These are phyloP conservation scores for Cryptocheilus praepositus DNA, from an alignment of 2,888 invertebrate genomes.

Conservation along the genomic window DNA sequence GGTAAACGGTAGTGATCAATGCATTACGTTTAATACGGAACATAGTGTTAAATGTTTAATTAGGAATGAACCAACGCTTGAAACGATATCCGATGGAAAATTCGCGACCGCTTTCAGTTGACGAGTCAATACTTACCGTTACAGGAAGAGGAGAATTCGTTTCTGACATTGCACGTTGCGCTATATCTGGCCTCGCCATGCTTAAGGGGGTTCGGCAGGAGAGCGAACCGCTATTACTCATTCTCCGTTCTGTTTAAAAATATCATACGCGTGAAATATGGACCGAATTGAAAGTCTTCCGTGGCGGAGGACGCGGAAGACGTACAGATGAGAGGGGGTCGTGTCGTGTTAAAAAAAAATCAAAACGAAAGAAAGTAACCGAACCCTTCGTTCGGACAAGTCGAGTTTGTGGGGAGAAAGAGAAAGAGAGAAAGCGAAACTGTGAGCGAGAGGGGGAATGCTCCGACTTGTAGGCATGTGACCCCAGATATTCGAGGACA, in stretches of 20 bases:
- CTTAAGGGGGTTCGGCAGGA: slow-evolving; percentile 37
- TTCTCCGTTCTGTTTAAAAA: slow-evolving; percentile 59
- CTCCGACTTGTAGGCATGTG: slow-evolving; percentile 46
- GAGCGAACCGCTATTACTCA: slow-evolving; percentile 60
- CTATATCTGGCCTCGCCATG: slow-evolving; percentile 40
- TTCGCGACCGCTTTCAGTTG: slow-evolving; percentile 15
- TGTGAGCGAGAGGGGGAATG: slow-evolving; percentile 9
- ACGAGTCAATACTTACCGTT: slow-evolving; percentile 28
- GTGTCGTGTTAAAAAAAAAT: slow-evolving; percentile 44
- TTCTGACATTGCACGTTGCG: slow-evolving; percentile 25
- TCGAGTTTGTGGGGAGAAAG: slow-evolving; percentile 22
- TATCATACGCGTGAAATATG: slow-evolving; percentile 63
- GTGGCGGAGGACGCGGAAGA: slow-evolving; percentile 38
- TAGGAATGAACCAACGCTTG: neutral
- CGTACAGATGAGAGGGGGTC: slow-evolving; percentile 35
- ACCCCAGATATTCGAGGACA: slow-evolving; percentile 57
- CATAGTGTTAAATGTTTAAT: too few species aligned
- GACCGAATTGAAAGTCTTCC: slow-evolving; percentile 62
- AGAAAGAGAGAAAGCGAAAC: neutral
- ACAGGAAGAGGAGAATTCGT: slow-evolving; percentile 29
- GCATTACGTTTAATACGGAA: too few species aligned
- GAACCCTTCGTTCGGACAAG: slow-evolving; percentile 46
- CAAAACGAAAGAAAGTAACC: slow-evolving; percentile 28
- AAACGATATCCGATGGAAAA: slow-evolving; percentile 12
- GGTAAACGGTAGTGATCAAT: too few species aligned